These are phyloP conservation scores for Discoglossus pictus DNA, from an alignment of 2,797 vertebrate genomes.

Conservation along the genomic window DNA sequence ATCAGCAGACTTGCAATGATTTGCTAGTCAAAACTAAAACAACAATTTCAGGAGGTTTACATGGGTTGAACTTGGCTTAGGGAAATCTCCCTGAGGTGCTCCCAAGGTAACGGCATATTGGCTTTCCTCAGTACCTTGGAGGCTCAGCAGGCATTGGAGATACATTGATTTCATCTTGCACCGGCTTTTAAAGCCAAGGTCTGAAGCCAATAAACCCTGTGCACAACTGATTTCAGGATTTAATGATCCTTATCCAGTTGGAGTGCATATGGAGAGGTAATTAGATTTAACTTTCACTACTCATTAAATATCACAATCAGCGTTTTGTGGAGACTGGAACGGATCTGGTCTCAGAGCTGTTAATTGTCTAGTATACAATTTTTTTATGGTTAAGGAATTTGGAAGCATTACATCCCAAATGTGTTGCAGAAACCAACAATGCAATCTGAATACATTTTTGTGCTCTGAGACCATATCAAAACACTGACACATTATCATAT, in stretches of 20 bases:
- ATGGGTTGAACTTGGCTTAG: constrained; percentile 51
- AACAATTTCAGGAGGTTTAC: constrained; percentile 1
- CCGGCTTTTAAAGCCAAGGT: constrained; percentile 44
- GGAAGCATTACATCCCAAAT: no score
- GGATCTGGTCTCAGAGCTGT: no score
- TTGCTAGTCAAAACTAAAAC: constrained; percentile 46
- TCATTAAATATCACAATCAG: no score
- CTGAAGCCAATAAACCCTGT: constrained; percentile 46
- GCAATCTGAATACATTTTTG: no score
- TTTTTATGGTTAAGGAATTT: no score
- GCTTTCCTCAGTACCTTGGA: constrained; percentile 14
- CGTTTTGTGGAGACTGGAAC: no score
- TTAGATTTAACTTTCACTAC: constrained; percentile 16
- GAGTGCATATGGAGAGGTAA: constrained; percentile 21
- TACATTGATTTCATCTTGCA: constrained; percentile 40
- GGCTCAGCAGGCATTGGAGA: constrained; percentile 50
- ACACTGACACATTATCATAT: no score
- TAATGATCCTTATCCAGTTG: constrained; percentile 24
- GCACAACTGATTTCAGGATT: constrained; percentile 19
- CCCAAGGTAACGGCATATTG: constrained; percentile 54
- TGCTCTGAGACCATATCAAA: no score
- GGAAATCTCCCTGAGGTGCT: constrained; percentile 54
- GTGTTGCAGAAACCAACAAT: no score
- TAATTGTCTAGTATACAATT: no score
- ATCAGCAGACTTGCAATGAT: neutral